Conservation (phyloP, 1,140 invertebrate species). For the Trachymyrmex cornetzi region DNA sequence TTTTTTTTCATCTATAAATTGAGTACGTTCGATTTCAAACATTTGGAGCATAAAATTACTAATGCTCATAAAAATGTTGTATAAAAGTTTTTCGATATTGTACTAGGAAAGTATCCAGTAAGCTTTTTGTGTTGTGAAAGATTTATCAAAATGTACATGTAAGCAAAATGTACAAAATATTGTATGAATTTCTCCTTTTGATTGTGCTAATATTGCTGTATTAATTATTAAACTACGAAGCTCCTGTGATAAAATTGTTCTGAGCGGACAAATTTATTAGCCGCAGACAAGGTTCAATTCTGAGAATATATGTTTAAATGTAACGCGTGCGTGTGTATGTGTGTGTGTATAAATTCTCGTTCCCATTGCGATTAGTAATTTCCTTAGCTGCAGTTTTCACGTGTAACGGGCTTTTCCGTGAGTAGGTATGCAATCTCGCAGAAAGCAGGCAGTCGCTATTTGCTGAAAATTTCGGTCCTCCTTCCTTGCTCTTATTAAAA, state of each 20-base stretch:
- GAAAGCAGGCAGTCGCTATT: conserved; percentile 58
- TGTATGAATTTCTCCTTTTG: background rate
- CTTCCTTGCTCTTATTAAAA: conserved; percentile 55
- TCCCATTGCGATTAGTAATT: conserved; percentile 59
- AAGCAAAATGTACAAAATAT: background rate
- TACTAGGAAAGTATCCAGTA: background rate
- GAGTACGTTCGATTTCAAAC: conserved; percentile 7
- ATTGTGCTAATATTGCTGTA: background rate
- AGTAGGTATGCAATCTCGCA: conserved; percentile 60
- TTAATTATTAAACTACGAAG: conserved; percentile 10
- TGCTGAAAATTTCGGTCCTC: conserved; percentile 56
- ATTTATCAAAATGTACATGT: background rate
- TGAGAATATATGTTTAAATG: background rate
- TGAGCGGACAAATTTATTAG: conserved; percentile 7
- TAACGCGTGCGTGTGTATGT: background rate
- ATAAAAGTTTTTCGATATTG: background rate
- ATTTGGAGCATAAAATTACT: conserved; percentile 11
- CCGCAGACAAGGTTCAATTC: conserved; percentile 12
- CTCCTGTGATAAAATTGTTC: conserved; percentile 1
- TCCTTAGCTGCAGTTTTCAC: conserved; percentile 61
- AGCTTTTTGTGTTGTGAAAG: background rate
- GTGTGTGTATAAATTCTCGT: conserved; percentile 15
- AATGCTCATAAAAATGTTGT: background rate
- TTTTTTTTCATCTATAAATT: conserved; percentile 17
- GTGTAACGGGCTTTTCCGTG: conserved; percentile 33